These are phyloP conservation scores for Gobio occitaniae DNA, from an alignment of 2,797 vertebrate species.

Conservation along the genomic window DNA sequence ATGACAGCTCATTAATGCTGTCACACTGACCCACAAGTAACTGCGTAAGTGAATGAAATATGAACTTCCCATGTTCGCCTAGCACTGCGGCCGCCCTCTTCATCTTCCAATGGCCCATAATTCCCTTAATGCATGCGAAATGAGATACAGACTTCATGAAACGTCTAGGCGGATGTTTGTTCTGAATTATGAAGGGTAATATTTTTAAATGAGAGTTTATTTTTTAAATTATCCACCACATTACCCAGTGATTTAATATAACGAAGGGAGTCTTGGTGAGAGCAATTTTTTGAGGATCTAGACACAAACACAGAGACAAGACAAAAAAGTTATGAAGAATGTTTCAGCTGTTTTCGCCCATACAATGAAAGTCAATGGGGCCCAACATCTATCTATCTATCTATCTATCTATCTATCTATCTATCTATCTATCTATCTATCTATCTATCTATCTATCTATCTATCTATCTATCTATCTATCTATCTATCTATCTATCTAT, in stretches of 20 bases:
- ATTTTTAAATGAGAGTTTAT: slow-evolving; percentile 46
- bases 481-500: too few species aligned
- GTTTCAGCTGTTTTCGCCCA: not conserved
- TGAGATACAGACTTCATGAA: slow-evolving; percentile 33
- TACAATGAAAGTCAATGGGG: not conserved
- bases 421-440: too few species aligned
- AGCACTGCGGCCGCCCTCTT: slow-evolving; percentile 66
- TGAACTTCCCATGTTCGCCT: slow-evolving; percentile 76
- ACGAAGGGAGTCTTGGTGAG: not conserved
- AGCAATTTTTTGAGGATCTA: not conserved
- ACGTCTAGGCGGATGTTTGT: slow-evolving; percentile 29
- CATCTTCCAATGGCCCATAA: slow-evolving; percentile 39
- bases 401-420: too few species aligned
- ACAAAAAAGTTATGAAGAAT: not conserved
- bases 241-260: slow-evolving; percentile 8
- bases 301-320: not conserved
- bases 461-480: too few species aligned
- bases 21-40: slow-evolving; percentile 74
- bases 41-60: slow-evolving; percentile 76
- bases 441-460: too few species aligned
- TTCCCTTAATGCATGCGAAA: slow-evolving; percentile 33
- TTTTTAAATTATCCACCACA: slow-evolving; percentile 28
- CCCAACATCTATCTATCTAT: too few species aligned
- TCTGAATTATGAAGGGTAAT: slow-evolving; percentile 39
- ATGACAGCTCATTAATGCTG: slow-evolving; percentile 80